phyloP scores from a whole-genome alignment of 2,888 invertebrate genomes.

The Bedellia somnulentella region DNA sequence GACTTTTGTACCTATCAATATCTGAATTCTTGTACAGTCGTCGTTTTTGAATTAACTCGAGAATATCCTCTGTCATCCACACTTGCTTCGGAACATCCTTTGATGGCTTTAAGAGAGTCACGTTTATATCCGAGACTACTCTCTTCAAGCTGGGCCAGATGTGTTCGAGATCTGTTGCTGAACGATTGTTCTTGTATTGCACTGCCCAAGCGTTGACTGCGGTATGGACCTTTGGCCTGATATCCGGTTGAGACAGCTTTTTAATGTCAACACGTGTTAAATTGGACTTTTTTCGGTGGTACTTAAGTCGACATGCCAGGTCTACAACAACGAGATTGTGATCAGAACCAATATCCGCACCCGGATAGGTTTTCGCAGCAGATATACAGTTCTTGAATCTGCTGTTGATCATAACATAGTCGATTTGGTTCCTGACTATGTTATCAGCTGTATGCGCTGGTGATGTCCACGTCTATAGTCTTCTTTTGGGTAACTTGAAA shows the following conservation, averaged over 20 bases:
- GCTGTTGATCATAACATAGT: too few species aligned
- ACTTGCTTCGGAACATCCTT: constrained; percentile 3
- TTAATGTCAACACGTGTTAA: too few species aligned
- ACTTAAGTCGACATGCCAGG: background rate
- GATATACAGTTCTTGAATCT: background rate
- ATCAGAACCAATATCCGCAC: background rate
- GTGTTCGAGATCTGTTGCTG: too few species aligned
- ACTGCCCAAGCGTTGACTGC: too few species aligned
- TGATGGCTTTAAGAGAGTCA: too few species aligned
- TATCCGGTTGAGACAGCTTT: too few species aligned
- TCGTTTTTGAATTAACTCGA: constrained; percentile 5
- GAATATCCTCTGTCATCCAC: constrained; percentile 6
- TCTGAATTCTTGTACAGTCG: constrained; percentile 1
- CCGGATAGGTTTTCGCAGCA: background rate
- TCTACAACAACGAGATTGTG: background rate
- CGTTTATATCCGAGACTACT: too few species aligned
- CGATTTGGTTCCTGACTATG: background rate
- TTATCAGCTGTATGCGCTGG: background rate
- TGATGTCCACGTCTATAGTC: background rate
- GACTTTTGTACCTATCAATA: background rate
- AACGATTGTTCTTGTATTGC: too few species aligned
- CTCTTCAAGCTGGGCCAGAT: too few species aligned
- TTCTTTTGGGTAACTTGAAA: background rate
- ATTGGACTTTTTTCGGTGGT: too few species aligned
- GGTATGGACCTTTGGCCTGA: too few species aligned